Percentiles rank a stretch among this genome's conserved stretches.
Conservation (phyloP, 2,797 vertebrate genomes). For the Momotus momota region DNA sequence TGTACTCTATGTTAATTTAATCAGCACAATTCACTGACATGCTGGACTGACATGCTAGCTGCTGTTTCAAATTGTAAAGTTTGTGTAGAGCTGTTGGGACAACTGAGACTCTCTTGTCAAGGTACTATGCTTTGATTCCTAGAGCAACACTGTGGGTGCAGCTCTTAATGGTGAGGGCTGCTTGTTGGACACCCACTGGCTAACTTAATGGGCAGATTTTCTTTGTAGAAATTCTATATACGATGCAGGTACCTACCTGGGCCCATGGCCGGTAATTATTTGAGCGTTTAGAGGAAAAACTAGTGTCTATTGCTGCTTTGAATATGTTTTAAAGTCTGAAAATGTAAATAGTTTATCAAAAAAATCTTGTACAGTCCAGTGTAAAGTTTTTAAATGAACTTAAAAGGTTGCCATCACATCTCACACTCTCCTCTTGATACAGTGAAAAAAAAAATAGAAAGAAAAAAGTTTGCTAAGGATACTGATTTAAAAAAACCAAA, state of each 20-base stretch:
- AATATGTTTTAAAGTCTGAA: slow-evolving; percentile 99
- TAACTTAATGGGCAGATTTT: slow-evolving; percentile 87
- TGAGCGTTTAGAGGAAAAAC: slow-evolving; percentile 92
- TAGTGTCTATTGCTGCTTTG: slow-evolving; percentile 99
- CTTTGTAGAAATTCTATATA: slow-evolving; percentile 89
- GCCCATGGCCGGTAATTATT: slow-evolving; percentile 93
- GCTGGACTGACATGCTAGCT: slow-evolving; percentile 99
- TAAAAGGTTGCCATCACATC: slow-evolving; percentile 95
- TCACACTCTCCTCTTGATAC: slow-evolving; percentile 95
- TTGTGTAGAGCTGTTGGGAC: slow-evolving; percentile 86
- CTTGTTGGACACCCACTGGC: slow-evolving; percentile 85
- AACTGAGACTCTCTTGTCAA: slow-evolving; percentile 87
- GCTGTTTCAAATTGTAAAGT: slow-evolving; percentile 96
- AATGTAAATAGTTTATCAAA: slow-evolving; percentile 99
- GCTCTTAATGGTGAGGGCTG: slow-evolving; percentile 84
- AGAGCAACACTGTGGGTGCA: slow-evolving; percentile 90
- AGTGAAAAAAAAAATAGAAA: slow-evolving; percentile 81
- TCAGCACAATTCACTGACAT: slow-evolving; percentile 99
- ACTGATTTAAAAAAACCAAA: slow-evolving; percentile 81
- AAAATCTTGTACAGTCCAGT: slow-evolving; percentile 99
- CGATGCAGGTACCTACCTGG: slow-evolving; percentile 92
- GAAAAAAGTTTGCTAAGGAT: slow-evolving; percentile 92
- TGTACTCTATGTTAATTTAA: slow-evolving; percentile 99
- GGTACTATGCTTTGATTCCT: slow-evolving; percentile 94
- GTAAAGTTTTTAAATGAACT: slow-evolving; percentile 99